A percentile compares a stretch with the other conserved stretches of the same genome.
These are phyloP conservation scores for Apodemia duryi DNA, from an alignment of 2,888 invertebrate species.

Conservation along the genomic window DNA sequence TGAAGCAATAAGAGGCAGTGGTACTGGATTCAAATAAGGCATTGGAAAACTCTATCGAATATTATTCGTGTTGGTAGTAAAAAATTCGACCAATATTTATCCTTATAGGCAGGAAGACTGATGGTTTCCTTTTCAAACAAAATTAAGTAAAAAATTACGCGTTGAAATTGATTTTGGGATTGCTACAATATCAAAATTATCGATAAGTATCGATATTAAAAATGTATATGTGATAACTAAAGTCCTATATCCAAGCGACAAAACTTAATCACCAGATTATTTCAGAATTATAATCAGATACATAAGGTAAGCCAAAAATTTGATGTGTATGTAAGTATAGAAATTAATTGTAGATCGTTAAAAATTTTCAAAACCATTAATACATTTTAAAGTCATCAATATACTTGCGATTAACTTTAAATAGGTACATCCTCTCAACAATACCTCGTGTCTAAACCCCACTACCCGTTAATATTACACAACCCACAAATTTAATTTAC, in stretches of 20 bases:
- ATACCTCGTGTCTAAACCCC: conserved; percentile 31
- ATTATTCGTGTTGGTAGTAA: no score
- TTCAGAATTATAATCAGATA: no score
- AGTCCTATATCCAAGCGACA: not conserved
- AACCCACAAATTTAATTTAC: conserved; percentile 52
- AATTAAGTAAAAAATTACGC: conserved; percentile 36
- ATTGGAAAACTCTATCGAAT: no score
- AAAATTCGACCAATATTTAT: no score
- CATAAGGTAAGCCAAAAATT: conserved; percentile 52
- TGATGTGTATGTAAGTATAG: conserved; percentile 40
- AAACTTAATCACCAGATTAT: conserved; percentile 46
- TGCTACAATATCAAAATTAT: conserved; percentile 28
- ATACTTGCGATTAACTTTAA: no score
- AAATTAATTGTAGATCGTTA: no score
- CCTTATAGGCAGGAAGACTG: no score
- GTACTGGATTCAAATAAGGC: no score
- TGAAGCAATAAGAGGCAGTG: no score
- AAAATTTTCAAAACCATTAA: no score
- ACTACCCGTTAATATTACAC: conserved; percentile 51
- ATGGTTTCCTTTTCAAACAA: no score
- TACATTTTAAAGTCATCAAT: no score
- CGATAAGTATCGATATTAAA: conserved; percentile 30
- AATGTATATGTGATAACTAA: not conserved
- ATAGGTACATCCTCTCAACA: not conserved
- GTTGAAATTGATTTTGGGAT: conserved; percentile 62